These are phyloP conservation scores for Epistrophe grossulariae DNA, from an alignment of 2,888 invertebrate genomes.

Conservation along the genomic window DNA sequence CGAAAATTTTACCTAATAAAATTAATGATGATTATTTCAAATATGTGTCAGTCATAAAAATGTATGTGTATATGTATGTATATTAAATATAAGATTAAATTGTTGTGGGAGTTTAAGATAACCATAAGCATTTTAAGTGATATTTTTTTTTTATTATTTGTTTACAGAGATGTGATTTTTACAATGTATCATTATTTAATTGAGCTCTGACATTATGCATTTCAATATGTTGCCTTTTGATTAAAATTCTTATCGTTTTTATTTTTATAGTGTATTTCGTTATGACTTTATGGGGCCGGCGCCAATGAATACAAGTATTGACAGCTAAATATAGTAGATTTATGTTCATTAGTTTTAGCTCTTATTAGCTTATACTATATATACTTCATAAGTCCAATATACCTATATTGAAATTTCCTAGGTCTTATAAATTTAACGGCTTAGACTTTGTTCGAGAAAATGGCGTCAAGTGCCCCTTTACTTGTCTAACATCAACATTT, in stretches of 20 bases:
- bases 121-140: conserved; percentile 25
- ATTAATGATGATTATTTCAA: conserved; percentile 32
- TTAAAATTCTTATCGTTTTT: conserved; percentile 19
- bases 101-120: conserved; percentile 27
- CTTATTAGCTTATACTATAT: no score
- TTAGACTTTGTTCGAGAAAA: no score
- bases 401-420: no score
- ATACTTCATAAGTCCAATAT: no score
- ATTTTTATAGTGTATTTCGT: not conserved
- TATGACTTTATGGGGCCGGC: not conserved
- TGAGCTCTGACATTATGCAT: conserved; percentile 12
- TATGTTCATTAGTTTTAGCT: no score
- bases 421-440: no score
- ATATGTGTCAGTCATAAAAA: conserved; percentile 50
- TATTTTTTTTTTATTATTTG: conserved; percentile 28
- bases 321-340: no score
- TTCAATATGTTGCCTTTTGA: not conserved
- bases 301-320: not conserved
- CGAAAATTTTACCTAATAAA: conserved; percentile 10
- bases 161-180: not conserved
- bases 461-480: no score
- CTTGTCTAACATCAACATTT: no score
- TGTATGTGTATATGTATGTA: no score
- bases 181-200: conserved; percentile 41
- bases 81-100: conserved; percentile 5